Evolutionary conservation across 2,113 vertebrate species (phyloP).

Genomic region (Pleuronectes platessa): DNA sequence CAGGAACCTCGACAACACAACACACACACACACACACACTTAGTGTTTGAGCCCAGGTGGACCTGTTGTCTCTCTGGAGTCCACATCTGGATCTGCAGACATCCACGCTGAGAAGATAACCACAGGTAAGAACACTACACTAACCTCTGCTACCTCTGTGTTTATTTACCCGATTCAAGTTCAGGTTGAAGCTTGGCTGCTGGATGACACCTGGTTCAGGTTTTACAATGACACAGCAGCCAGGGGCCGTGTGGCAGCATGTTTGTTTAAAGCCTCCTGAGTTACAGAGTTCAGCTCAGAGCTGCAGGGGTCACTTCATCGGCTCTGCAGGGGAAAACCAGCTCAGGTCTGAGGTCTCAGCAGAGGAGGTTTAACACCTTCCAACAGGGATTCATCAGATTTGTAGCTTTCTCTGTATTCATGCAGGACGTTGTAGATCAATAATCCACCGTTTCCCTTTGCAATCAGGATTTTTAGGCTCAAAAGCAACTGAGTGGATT

Average conservation of each 20-base stretch:
- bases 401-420: not conserved
- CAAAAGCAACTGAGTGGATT: not conserved
- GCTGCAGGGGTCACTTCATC: slow-evolving; percentile 9
- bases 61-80: slow-evolving; percentile 20
- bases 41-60: slow-evolving; percentile 26
- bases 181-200: slow-evolving; percentile 32
- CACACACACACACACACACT: slow-evolving; percentile 16
- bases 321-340: not conserved
- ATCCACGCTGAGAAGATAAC: slow-evolving; percentile 14
- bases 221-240: slow-evolving; percentile 15
- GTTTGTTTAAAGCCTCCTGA: slow-evolving; percentile 18
- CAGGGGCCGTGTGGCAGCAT: not conserved
- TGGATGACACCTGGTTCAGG: slow-evolving; percentile 47
- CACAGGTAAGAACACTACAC: slow-evolving; percentile 65
- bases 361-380: not conserved
- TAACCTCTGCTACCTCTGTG: not conserved
- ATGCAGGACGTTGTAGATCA: too few species aligned
- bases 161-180: slow-evolving; percentile 11
- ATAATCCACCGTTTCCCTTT: too few species aligned
- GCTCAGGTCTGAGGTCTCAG: not conserved
- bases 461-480: not conserved
- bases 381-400: not conserved
- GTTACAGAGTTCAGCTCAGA: slow-evolving; percentile 21
- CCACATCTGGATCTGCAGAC: slow-evolving; percentile 41
- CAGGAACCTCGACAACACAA: slow-evolving; percentile 37